Percentiles rank a stretch among this genome's conserved stretches.
Conservation (phyloP, 2,888 invertebrate genomes). For the Nowickia ferox region DNA sequence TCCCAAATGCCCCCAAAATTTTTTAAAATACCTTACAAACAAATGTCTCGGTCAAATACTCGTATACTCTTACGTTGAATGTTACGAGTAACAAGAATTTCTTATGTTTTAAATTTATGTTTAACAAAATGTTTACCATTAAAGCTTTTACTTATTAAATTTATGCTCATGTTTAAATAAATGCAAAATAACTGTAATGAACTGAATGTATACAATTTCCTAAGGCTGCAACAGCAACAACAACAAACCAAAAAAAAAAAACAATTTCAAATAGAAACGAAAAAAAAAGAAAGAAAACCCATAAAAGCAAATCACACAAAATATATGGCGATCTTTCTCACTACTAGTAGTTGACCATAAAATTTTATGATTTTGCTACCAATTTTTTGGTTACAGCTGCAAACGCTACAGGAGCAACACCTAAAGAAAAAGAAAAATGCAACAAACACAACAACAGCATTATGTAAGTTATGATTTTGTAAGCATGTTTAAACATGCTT, state of each 20-base stretch:
- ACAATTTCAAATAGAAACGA: not conserved
- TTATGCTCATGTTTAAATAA: constrained; percentile 54
- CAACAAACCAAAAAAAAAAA: constrained; percentile 27
- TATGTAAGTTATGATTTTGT: constrained; percentile 54
- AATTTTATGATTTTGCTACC: constrained; percentile 81
- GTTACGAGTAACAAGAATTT: constrained; percentile 2
- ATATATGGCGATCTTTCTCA: constrained; percentile 68
- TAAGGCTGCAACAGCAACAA: not conserved
- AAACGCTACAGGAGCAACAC: constrained; percentile 48
- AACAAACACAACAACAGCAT: not conserved
- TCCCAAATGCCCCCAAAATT: not conserved
- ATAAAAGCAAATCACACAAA: constrained; percentile 57
- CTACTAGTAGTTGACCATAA: constrained; percentile 77
- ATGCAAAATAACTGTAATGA: constrained; percentile 4
- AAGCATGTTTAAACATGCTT: constrained; percentile 67
- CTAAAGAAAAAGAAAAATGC: constrained; percentile 12
- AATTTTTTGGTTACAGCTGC: constrained; percentile 65
- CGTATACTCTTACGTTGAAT: not conserved
- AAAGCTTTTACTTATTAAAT: constrained; percentile 42
- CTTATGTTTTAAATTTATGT: constrained; percentile 23
- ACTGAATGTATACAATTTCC: not conserved
- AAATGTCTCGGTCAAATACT: not conserved
- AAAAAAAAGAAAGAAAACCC: constrained; percentile 24
- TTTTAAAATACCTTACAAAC: not conserved
- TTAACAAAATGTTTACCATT: constrained; percentile 5